These are phyloP conservation scores for Heliocidaris erythrogramma DNA, from an alignment of 35 echinoderm and acorn worm species.

Conservation along the genomic window DNA sequence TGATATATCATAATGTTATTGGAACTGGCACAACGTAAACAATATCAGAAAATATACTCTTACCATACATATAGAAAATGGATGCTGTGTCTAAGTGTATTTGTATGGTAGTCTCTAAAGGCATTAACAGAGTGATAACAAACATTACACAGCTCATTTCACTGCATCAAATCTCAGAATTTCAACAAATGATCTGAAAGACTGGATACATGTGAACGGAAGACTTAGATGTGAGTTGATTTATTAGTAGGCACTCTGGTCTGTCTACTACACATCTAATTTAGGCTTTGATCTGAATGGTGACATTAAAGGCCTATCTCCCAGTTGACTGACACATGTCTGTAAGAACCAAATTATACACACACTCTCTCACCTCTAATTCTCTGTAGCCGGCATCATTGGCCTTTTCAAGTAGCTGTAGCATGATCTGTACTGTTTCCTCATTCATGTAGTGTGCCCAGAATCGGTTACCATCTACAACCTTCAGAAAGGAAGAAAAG, in stretches of 20 bases:
- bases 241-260: too few species aligned
- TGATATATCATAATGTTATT: background rate
- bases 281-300: background rate
- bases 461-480: constrained; percentile 92
- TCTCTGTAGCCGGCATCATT: constrained; percentile 33
- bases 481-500: constrained; percentile 55
- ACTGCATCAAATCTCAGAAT: background rate
- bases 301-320: background rate
- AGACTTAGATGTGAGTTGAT: too few species aligned
- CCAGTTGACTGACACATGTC: background rate
- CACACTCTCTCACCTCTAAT: constrained; percentile 52
- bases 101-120: too few species aligned
- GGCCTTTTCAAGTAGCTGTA: constrained; percentile 62
- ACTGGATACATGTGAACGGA: too few species aligned
- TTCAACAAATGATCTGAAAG: too few species aligned
- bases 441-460: constrained; percentile 78
- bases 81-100: too few species aligned
- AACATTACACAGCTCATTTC: background rate
- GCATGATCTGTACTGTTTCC: constrained; percentile 50
- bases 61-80: background rate
- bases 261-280: too few species aligned
- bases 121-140: too few species aligned
- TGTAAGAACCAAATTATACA: background rate
- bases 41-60: background rate
- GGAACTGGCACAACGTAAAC: background rate